Evolutionary conservation across 2,113 vertebrate species (phyloP).

Genomic region (Gymnogyps californianus): DNA sequence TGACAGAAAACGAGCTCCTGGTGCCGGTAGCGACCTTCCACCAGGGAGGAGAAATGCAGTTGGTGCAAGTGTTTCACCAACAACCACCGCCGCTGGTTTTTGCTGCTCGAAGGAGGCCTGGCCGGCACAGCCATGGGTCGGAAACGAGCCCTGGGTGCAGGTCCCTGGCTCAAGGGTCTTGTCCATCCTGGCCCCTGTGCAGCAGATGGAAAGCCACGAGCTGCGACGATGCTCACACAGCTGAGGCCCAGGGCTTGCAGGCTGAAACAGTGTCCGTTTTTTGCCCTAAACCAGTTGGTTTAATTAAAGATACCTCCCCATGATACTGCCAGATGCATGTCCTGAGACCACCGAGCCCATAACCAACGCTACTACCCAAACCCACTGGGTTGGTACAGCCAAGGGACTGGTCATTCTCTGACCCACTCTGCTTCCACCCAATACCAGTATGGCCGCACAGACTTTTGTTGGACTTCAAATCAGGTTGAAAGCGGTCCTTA

Average conservation of each 20-base stretch:
- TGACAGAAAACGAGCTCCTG: not conserved
- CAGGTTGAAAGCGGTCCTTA: not conserved
- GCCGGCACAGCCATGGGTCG: accelerated
- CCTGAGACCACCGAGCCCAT: not conserved
- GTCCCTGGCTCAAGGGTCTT: not conserved
- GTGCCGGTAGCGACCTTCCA: not conserved
- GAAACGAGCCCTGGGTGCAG: not conserved
- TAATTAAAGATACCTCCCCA: not conserved
- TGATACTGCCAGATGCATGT: not conserved
- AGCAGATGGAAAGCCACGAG: not conserved
- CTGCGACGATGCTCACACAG: not conserved
- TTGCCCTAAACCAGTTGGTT: not conserved
- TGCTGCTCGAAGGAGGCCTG: accelerated
- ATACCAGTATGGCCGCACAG: not conserved
- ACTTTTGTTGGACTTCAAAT: not conserved
- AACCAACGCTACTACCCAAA: not conserved
- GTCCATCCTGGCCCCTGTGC: not conserved
- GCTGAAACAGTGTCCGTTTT: not conserved
- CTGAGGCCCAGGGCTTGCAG: not conserved
- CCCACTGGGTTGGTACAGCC: not conserved
- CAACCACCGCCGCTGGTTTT: not conserved
- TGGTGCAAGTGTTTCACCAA: not conserved
- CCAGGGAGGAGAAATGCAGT: not conserved
- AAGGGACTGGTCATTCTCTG: not conserved
- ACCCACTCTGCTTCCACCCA: not conserved